phyloP scores from a whole-genome alignment of 2,113 vertebrate species.

The Podilymbus podiceps region DNA sequence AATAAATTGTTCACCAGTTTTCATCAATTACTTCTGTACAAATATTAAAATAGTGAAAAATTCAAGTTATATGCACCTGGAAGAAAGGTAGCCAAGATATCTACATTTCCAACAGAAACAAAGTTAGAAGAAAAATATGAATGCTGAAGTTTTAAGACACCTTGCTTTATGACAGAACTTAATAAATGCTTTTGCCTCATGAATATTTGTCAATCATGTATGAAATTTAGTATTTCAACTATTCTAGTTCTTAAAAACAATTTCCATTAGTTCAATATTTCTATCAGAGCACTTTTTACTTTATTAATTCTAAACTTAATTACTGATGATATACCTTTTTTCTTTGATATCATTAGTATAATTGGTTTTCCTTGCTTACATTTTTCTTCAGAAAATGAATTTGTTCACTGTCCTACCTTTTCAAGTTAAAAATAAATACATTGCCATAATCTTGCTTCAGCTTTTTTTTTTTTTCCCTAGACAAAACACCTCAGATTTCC shows the following conservation, averaged over 20 bases:
- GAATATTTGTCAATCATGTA: not conserved
- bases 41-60: not conserved
- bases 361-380: not conserved
- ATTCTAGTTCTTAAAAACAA: not conserved
- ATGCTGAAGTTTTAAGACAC: not conserved
- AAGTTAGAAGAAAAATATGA: not conserved
- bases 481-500: not conserved
- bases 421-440: not conserved
- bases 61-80: not conserved
- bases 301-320: not conserved
- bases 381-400: not conserved
- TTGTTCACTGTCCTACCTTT: not conserved
- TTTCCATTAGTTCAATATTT: not conserved
- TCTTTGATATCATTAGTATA: not conserved
- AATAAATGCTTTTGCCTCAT: not conserved
- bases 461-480: not conserved
- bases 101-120: not conserved
- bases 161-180: not conserved
- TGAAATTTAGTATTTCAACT: not conserved
- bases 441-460: not conserved
- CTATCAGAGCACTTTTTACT: not conserved
- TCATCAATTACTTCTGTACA: not conserved
- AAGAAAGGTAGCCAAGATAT: not conserved
- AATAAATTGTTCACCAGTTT: not conserved
- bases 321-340: too few relatives aligned